These are phyloP conservation scores for Prunella himalayana DNA, from an alignment of 2,113 vertebrate genomes.

Conservation along the genomic window DNA sequence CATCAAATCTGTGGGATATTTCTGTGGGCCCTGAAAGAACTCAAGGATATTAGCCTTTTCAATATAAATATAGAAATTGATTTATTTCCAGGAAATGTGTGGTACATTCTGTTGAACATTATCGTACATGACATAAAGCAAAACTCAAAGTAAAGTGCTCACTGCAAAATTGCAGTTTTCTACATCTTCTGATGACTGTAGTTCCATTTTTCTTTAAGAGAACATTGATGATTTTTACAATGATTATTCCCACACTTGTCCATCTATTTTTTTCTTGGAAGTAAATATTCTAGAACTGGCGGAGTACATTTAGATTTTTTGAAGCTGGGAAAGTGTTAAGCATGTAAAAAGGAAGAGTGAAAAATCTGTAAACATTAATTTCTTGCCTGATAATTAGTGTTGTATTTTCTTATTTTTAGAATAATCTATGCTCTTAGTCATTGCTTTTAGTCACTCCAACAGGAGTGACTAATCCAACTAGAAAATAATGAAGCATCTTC, in stretches of 20 bases:
- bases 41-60: not conserved
- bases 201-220: not conserved
- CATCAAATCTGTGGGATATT: not conserved
- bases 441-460: conserved; percentile 40
- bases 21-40: not conserved
- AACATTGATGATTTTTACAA: not conserved
- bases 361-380: conserved; percentile 26
- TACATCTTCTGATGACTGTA: not conserved
- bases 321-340: conserved; percentile 4
- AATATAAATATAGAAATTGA: not conserved
- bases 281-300: not conserved
- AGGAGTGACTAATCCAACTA: conserved; percentile 35
- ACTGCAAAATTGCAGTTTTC: not conserved
- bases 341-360: not conserved
- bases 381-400: conserved; percentile 11
- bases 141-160: accelerated
- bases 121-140: not conserved
- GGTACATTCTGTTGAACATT: not conserved
- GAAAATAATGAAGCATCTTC: conserved; percentile 31
- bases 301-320: not conserved
- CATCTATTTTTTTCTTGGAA: not conserved
- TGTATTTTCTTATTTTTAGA: conserved; percentile 59
- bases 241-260: not conserved
- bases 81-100: not conserved
- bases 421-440: conserved; percentile 49